These are phyloP conservation scores for Melopsittacus undulatus DNA, from an alignment of 2,797 vertebrate genomes.

Conservation along the genomic window DNA sequence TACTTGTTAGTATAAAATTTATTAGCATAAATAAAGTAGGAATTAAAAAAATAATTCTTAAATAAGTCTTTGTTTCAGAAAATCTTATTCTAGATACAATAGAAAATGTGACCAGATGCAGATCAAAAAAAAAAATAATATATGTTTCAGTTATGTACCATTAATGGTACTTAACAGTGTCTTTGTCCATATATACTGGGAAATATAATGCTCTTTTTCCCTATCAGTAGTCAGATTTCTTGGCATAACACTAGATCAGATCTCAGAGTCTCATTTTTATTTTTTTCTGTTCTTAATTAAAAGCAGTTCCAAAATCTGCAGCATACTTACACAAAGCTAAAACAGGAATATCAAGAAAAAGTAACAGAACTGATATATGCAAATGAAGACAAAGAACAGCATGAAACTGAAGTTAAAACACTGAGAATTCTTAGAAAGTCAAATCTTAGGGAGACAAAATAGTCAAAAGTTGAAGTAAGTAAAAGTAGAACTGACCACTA, in stretches of 20 bases:
- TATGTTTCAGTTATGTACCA: neutral
- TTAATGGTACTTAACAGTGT: neutral
- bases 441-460: neutral
- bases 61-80: neutral
- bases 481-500: neutral
- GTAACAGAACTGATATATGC: neutral
- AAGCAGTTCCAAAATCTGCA: neutral
- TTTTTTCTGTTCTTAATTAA: neutral
- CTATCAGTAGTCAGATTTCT: neutral
- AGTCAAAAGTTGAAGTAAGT: neutral
- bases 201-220: neutral
- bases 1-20: neutral
- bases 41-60: neutral
- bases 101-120: neutral
- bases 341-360: neutral
- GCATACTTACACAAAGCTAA: neutral
- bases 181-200: neutral
- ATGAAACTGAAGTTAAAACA: constrained; percentile 14
- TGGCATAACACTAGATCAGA: neutral
- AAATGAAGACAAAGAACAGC: neutral
- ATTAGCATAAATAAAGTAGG: neutral
- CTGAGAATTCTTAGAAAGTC: neutral
- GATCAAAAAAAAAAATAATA: neutral
- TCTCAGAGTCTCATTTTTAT: neutral
- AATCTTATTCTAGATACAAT: neutral